These are phyloP conservation scores for Ranitomeya imitator DNA, from an alignment of 2,113 vertebrate genomes.

Conservation along the genomic window DNA sequence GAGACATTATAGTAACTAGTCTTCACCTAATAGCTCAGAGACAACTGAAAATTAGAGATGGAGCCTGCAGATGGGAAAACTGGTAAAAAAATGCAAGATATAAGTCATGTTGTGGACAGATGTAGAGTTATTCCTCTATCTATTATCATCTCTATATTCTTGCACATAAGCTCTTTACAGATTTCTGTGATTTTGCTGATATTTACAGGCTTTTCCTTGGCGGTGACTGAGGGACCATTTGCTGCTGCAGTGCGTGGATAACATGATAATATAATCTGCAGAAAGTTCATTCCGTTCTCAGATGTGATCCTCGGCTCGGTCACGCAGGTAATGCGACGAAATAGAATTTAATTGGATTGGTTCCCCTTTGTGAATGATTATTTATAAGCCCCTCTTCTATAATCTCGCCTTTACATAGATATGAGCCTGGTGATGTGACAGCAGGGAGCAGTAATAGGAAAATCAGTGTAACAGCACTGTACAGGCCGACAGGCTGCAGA, in stretches of 20 bases:
- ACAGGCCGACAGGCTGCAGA: too few relatives aligned
- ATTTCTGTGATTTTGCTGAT: background rate
- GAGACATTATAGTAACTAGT: too few relatives aligned
- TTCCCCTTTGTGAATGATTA: slow-evolving; percentile 26
- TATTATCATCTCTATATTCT: background rate
- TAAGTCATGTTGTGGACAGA: too few relatives aligned
- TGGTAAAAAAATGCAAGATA: too few relatives aligned
- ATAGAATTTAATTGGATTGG: slow-evolving; percentile 12
- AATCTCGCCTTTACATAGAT: background rate
- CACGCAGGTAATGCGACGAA: background rate
- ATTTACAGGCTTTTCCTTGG: background rate
- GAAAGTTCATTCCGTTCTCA: slow-evolving; percentile 16
- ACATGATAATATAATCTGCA: slow-evolving; percentile 16
- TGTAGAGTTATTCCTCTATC: background rate
- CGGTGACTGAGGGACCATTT: background rate
- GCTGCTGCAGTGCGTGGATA: background rate
- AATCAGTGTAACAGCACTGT: background rate
- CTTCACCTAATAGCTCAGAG: too few relatives aligned
- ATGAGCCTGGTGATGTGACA: background rate
- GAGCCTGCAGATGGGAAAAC: too few relatives aligned
- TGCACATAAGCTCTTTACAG: background rate
- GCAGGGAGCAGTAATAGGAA: background rate
- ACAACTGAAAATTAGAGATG: too few relatives aligned
- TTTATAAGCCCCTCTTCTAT: slow-evolving; percentile 10
- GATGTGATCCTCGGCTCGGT: background rate